phyloP scores from a whole-genome alignment of 2,888 invertebrate species.

The Oxycera nigricornis region DNA sequence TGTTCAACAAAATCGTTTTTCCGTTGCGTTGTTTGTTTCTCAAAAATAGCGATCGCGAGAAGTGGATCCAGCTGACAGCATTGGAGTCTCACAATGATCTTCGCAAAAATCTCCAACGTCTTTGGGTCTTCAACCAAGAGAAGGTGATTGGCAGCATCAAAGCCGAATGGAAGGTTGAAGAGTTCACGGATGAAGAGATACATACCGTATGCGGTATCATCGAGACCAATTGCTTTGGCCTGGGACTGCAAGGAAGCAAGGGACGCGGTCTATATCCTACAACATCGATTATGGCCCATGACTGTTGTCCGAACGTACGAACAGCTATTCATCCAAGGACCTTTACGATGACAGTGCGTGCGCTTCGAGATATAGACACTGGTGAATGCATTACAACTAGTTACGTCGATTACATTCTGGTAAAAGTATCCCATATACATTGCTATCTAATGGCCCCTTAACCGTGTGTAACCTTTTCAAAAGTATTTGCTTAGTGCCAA shows the following conservation, averaged over 20 bases:
- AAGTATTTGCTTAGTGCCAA: no score
- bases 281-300: slow-evolving; percentile 77
- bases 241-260: slow-evolving; percentile 71
- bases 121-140: slow-evolving; percentile 73
- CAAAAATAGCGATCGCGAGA: slow-evolving; percentile 65
- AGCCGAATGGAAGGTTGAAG: slow-evolving; percentile 66
- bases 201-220: slow-evolving; percentile 79
- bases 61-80: slow-evolving; percentile 65
- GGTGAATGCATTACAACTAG: slow-evolving; percentile 73
- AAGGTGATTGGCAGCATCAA: slow-evolving; percentile 71
- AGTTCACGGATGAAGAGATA: slow-evolving; percentile 68
- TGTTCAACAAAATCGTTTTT: slow-evolving; percentile 58
- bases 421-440: slow-evolving; percentile 53
- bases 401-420: slow-evolving; percentile 77
- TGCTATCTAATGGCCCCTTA: no score
- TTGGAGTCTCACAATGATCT: slow-evolving; percentile 73
- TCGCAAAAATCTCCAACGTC: slow-evolving; percentile 66
- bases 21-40: slow-evolving; percentile 69
- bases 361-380: slow-evolving; percentile 65
- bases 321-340: slow-evolving; percentile 72
- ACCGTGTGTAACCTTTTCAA: no score
- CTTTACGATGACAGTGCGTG: slow-evolving; percentile 69
- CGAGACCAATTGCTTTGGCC: slow-evolving; percentile 69
- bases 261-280: slow-evolving; percentile 75
- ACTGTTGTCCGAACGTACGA: slow-evolving; percentile 75